These are phyloP conservation scores for Poeciliopsis infans DNA, from an alignment of 2,797 vertebrate genomes.

Conservation along the genomic window DNA sequence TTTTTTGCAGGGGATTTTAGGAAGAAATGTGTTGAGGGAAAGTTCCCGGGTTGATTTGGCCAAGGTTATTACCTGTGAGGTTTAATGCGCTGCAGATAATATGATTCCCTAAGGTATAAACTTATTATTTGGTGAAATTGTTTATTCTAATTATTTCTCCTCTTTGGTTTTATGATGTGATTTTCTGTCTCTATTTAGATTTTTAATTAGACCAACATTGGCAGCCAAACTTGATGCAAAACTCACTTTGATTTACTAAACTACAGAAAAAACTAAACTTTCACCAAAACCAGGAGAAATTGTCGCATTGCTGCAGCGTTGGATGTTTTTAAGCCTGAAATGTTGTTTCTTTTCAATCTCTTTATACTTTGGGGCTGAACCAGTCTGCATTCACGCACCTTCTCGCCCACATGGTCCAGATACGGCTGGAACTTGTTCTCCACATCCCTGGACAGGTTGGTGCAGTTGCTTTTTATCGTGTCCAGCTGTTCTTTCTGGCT, in stretches of 20 bases:
- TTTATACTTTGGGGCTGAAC: background rate
- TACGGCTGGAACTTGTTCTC: conserved; percentile 82
- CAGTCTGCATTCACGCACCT: conserved; percentile 41
- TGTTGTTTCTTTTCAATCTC: background rate
- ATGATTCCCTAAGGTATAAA: background rate
- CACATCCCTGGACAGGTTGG: conserved; percentile 78
- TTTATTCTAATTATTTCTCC: background rate
- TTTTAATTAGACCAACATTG: background rate
- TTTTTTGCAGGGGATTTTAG: conserved; percentile 40
- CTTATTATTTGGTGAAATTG: background rate
- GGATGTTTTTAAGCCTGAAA: background rate
- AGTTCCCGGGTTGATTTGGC: background rate
- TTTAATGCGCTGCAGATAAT: background rate
- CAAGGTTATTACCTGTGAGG: background rate
- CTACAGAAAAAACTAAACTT: background rate
- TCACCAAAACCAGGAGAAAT: background rate
- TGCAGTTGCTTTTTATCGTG: conserved; percentile 80
- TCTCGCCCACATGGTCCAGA: conserved; percentile 76
- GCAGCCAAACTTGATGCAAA: background rate
- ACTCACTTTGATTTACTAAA: background rate
- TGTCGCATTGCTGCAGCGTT: background rate
- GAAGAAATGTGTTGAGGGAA: background rate
- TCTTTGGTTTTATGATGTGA: background rate
- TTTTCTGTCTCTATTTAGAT: background rate
- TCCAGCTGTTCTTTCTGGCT: conserved; percentile 76